A percentile compares a stretch with the other conserved stretches of the same genome.
Evolutionary conservation across 2,113 vertebrate genomes (phyloP).

Genomic region (Phalacrocorax pelagicus): DNA sequence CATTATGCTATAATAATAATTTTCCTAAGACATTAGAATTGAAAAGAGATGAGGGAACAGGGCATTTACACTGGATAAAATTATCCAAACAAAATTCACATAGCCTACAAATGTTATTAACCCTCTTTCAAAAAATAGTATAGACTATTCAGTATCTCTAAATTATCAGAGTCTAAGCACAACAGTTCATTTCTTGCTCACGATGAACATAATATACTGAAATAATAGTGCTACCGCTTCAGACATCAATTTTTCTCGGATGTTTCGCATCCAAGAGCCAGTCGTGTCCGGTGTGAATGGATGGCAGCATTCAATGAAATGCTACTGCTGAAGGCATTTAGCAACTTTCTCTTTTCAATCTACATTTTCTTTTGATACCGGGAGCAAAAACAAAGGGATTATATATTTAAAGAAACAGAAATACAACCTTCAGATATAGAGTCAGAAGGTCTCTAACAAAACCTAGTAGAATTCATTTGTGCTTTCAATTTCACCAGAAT

Average conservation of each 20-base stretch:
- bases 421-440: conserved; percentile 8
- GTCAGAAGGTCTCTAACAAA: conserved; percentile 13
- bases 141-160: neutral
- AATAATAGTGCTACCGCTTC: neutral
- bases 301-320: neutral
- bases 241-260: neutral
- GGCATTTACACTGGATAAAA: neutral
- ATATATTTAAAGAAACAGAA: neutral
- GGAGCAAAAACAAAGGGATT: neutral
- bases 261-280: neutral
- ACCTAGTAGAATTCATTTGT: conserved; percentile 25
- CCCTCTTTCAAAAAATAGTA: neutral
- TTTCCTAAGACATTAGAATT: neutral
- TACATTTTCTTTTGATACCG: neutral
- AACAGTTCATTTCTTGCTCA: neutral
- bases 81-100: neutral
- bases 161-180: neutral
- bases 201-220: neutral
- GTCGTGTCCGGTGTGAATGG: neutral
- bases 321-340: neutral
- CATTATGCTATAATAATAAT: neutral
- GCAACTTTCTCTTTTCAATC: neutral
- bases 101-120: neutral
- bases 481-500: conserved; percentile 31
- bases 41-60: neutral